Evolutionary conservation across 2,888 invertebrate genomes (phyloP).

Genomic region (Rhagonycha fulva): DNA sequence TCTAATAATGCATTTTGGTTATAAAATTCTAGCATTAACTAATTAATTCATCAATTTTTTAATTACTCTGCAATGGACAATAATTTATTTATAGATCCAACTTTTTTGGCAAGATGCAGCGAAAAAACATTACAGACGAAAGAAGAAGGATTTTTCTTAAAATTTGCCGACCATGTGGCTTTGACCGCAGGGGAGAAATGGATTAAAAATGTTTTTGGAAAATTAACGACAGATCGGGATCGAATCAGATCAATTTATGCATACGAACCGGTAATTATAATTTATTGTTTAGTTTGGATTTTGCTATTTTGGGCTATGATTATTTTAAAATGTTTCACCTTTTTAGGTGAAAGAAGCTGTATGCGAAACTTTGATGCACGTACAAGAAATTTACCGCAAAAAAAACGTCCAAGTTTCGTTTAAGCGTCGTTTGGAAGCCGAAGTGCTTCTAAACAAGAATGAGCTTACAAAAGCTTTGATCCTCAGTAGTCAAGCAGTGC

Average conservation of each 20-base stretch:
- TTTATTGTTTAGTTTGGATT: not conserved
- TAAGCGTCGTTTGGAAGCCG: constrained; percentile 66
- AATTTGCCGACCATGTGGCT: constrained; percentile 65
- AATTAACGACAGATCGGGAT: constrained; percentile 62
- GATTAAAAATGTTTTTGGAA: constrained; percentile 64
- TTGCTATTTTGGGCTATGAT: not conserved
- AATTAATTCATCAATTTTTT: not conserved
- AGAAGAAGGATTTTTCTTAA: constrained; percentile 75
- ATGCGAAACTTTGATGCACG: constrained; percentile 65
- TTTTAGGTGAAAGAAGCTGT: constrained; percentile 52
- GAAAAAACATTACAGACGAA: constrained; percentile 76
- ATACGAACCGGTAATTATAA: constrained; percentile 56
- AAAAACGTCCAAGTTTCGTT: constrained; percentile 68
- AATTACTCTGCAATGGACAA: constrained; percentile 3
- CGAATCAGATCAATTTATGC: constrained; percentile 62
- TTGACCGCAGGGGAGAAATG: constrained; percentile 61
- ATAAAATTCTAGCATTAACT: not conserved
- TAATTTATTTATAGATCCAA: constrained; percentile 8
- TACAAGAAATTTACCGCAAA: constrained; percentile 68
- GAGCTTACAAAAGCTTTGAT: constrained; percentile 64
- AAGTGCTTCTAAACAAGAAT: constrained; percentile 60
- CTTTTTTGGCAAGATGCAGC: constrained; percentile 70
- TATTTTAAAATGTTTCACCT: not conserved
- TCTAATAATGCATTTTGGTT: not conserved
- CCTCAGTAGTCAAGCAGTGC: constrained; percentile 72